Evolutionary conservation across 2,888 invertebrate genomes (phyloP), one percentile per base, ranked within the genome.

Genomic region (Tachina grossa): DNA sequence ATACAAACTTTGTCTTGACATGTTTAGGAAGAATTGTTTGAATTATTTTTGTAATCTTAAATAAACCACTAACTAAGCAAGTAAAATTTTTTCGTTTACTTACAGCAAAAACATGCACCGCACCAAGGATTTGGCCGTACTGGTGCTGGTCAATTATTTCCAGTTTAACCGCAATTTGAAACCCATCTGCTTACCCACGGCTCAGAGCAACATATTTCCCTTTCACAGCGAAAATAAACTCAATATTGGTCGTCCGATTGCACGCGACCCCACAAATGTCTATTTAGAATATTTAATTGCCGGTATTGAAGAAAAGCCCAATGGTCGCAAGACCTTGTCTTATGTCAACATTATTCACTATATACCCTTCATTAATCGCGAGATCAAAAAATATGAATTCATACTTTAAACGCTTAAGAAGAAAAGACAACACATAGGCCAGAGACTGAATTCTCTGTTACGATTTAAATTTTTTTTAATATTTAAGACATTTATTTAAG

Each of bases 401-500:
- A 31, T 81, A 47, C 75, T 81, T 61, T 81, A 59, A 66, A 9
- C 9, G 8, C 19, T 9, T 47, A 63, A 49, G n/a, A 59, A 43
- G 4, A 31, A 45, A 57, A 45, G 8, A 39, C 6, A 19, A 61
- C 53, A 2, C 14, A 55, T n/a, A 13, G 22, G 4, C 49, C 65
- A 61, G 72, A 57, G 74, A 57, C 45, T 39, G 65, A 59, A 74
- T 61, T 53, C 63, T 75, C 74, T 63, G 74, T 63, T 41, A 53
- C 19, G 63, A 75, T 63, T 45, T 74, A 8, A 57, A 43, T 57
- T 72, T 53, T 66, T 63, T 63, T 71, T 78, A 77, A 80, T 87
- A 85, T 86, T 86, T 86, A 86, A 87, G 87, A 88, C 88, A 88
- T 88, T 88, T 84, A 88, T 88, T 88, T 85, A 87, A 86, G 83